A percentile compares a stretch with the other conserved stretches of the same genome.
Conservation (phyloP, 2,113 vertebrate species). For the Xenopus tropicalis region UCB_Xtro_10.0 CM004446.2:79029501-79030000, state of each 20-base stretch:
- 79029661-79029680: constrained; percentile 75
- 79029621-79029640: constrained; percentile 73
- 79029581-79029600: constrained; percentile 82
- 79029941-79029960: constrained; percentile 6
- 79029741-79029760: constrained; percentile 73
- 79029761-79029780: constrained; percentile 73
- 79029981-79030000: background rate
- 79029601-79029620: constrained; percentile 85
- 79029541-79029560: constrained; percentile 78
- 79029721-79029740: constrained; percentile 78
- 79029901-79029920: background rate
- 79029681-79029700: constrained; percentile 79
- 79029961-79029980: background rate
- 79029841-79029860: constrained; percentile 31
- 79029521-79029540: constrained; percentile 69
- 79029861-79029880: constrained; percentile 29
- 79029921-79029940: background rate
- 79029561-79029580: constrained; percentile 77
- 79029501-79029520: constrained; percentile 71
- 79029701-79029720: constrained; percentile 78
- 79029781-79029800: constrained; percentile 57
- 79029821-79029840: constrained; percentile 8
- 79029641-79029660: constrained; percentile 73
- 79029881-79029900: constrained; percentile 17
- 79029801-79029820: constrained; percentile 49